These are phyloP conservation scores for Carassius gibelio DNA, from an alignment of 2,113 vertebrate genomes.

Conservation along the genomic window DNA sequence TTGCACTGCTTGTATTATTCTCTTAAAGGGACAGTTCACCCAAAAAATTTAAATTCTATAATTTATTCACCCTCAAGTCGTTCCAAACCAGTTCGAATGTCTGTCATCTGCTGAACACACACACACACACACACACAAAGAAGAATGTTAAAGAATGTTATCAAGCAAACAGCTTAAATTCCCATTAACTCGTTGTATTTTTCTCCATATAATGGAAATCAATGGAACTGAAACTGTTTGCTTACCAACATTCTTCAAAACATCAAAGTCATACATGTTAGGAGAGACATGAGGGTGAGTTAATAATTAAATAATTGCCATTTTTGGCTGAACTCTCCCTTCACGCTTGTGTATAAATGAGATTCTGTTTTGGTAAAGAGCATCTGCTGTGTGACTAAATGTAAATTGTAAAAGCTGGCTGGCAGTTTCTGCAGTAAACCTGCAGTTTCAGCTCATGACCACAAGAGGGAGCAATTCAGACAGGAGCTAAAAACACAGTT, in stretches of 20 bases:
- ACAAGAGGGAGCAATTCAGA: slow-evolving; percentile 72
- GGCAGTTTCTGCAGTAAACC: background rate
- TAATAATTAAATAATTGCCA: background rate
- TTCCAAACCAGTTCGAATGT: background rate
- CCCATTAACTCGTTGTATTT: background rate
- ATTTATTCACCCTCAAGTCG: background rate
- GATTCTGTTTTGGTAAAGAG: background rate
- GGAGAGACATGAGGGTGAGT: background rate
- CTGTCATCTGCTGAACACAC: no score
- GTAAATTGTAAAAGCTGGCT: slow-evolving; percentile 2
- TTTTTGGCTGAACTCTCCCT: background rate
- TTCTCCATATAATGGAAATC: background rate
- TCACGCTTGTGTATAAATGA: background rate
- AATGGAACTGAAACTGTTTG: no score
- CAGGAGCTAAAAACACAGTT: background rate
- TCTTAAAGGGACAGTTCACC: background rate
- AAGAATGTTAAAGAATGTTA: background rate
- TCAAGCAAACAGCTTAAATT: background rate
- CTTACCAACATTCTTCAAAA: no score
- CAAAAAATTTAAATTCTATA: background rate
- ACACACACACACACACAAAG: no score
- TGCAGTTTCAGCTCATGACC: slow-evolving; percentile 58
- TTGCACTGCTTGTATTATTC: no score
- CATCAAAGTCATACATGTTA: background rate
- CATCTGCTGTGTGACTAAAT: background rate